These are phyloP conservation scores for Pyrgilauda ruficollis DNA, from an alignment of 2,113 vertebrate species.

Conservation along the genomic window DNA sequence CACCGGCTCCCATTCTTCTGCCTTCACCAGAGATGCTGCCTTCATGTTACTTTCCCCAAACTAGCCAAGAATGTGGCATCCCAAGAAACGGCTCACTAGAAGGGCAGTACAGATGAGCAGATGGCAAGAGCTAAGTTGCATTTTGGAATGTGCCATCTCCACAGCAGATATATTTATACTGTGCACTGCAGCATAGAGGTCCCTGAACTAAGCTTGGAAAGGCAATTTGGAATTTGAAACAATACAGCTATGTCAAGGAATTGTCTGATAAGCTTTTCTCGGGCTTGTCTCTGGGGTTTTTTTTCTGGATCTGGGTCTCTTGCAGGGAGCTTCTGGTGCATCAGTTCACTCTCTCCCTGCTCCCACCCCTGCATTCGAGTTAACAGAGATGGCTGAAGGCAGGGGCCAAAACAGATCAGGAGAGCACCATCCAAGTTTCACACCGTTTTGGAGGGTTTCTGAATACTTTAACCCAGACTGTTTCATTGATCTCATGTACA, in stretches of 20 bases:
- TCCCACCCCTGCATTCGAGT: not conserved
- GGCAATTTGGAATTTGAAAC: not conserved
- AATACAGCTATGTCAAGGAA: not conserved
- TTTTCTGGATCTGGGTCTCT: not conserved
- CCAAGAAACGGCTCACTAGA: not conserved
- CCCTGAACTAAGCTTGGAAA: not conserved
- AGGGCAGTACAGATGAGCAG: not conserved
- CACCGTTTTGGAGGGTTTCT: not conserved
- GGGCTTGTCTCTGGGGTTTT: rapidly evolving
- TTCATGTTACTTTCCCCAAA: not conserved
- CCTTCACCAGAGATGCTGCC: not conserved
- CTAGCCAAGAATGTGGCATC: not conserved
- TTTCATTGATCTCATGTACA: not conserved
- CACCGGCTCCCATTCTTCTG: not conserved
- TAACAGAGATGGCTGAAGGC: not conserved
- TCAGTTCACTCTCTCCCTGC: not conserved
- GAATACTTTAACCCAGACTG: not conserved
- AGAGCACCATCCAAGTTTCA: not conserved
- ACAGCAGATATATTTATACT: not conserved
- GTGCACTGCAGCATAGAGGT: not conserved
- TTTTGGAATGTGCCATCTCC: not conserved
- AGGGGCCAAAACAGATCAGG: not conserved
- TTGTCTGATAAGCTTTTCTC: rapidly evolving
- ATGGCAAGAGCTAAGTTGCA: not conserved
- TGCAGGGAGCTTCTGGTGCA: rapidly evolving